phyloP scores from a whole-genome alignment of 2,888 invertebrate species.

The Pocota personata region DNA sequence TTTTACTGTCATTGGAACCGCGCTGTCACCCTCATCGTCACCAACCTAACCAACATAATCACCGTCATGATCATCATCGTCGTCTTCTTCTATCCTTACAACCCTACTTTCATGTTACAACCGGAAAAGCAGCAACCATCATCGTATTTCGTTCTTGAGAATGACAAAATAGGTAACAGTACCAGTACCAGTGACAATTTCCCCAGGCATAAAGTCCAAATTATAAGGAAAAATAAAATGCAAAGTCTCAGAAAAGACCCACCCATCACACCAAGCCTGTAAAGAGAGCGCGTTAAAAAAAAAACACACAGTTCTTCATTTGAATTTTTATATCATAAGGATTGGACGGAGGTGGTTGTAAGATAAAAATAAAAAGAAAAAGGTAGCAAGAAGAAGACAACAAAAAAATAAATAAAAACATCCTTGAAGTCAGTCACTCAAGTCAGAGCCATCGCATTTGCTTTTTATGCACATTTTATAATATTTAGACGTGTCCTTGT shows the following conservation, averaged over 20 bases:
- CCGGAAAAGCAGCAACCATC: conserved; percentile 50
- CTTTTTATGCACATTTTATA: conserved; percentile 69
- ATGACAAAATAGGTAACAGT: conserved; percentile 25
- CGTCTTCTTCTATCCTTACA: conserved; percentile 36
- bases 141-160: conserved; percentile 36
- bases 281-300: conserved; percentile 10
- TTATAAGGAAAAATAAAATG: conserved; percentile 30
- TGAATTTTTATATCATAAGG: conserved; percentile 49
- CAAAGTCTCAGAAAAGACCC: not conserved
- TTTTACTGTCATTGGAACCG: conserved; percentile 43
- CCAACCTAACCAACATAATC: conserved; percentile 13
- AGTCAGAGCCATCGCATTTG: conserved; percentile 60
- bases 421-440: conserved; percentile 73
- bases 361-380: conserved; percentile 30
- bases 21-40: conserved; percentile 22
- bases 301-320: conserved; percentile 62
- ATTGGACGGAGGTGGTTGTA: conserved; percentile 18
- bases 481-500: conserved; percentile 74
- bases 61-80: conserved; percentile 11
- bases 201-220: conserved; percentile 53
- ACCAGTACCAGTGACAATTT: conserved; percentile 56
- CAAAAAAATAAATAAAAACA: conserved; percentile 45
- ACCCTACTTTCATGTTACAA: conserved; percentile 39
- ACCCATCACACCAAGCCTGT: not conserved
- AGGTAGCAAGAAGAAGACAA: not conserved